Conservation (phyloP, 2,888 invertebrate genomes). For the Drosophila setosimentum region DNA sequence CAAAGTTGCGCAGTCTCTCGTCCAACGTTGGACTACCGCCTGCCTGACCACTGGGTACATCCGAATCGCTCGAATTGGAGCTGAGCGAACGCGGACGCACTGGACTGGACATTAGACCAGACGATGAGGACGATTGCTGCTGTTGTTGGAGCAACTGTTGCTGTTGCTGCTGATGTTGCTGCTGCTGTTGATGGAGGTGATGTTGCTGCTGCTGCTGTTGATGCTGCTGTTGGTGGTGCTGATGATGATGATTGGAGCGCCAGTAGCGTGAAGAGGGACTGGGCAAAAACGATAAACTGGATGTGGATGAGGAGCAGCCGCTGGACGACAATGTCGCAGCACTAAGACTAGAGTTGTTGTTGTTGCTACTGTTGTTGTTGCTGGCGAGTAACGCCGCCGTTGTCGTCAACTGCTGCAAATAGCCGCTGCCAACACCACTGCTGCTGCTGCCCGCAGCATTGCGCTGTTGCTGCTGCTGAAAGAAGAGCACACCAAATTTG, state of each 20-base stretch:
- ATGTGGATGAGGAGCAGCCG: constrained; percentile 60
- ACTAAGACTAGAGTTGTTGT: constrained; percentile 84
- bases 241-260: constrained; percentile 78
- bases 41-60: constrained; percentile 86
- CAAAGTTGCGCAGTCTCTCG: constrained; percentile 95
- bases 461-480: constrained; percentile 81
- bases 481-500: constrained; percentile 92
- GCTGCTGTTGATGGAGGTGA: constrained; percentile 35
- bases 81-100: constrained; percentile 91
- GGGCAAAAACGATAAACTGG: constrained; percentile 66
- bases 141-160: constrained; percentile 38
- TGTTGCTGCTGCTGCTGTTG: constrained; percentile 59
- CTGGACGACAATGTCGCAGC: constrained; percentile 63
- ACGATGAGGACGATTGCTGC: constrained; percentile 58
- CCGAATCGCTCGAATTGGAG: constrained; percentile 90
- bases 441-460: constrained; percentile 24
- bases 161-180: constrained; percentile 48
- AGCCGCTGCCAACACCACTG: constrained; percentile 38
- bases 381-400: constrained; percentile 32
- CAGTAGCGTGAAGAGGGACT: constrained; percentile 74
- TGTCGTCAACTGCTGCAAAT: constrained; percentile 54
- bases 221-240: constrained; percentile 54
- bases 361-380: constrained; percentile 75
- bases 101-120: constrained; percentile 87
- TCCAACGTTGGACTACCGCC: constrained; percentile 92